Evolutionary conservation across 2,888 invertebrate genomes (phyloP).

Genomic region (Dasypogon diadema): DNA sequence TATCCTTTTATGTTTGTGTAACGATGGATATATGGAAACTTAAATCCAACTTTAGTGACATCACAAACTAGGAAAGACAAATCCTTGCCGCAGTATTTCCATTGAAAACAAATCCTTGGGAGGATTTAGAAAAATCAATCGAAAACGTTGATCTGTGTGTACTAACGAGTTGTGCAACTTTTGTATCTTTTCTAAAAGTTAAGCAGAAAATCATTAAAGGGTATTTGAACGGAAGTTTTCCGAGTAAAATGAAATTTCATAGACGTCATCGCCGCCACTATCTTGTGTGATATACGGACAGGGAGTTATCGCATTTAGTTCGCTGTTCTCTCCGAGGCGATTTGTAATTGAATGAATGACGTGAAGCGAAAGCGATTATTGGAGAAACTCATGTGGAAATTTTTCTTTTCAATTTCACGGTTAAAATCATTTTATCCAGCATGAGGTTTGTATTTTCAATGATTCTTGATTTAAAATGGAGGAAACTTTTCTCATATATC

Average conservation of each 20-base stretch:
- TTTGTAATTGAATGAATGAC: slow-evolving; percentile 27
- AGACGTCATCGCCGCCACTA: slow-evolving; percentile 17
- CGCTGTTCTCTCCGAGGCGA: neutral
- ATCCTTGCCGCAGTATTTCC: neutral
- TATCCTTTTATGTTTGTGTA: neutral
- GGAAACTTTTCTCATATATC: no score
- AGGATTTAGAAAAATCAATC: slow-evolving; percentile 29
- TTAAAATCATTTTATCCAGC: no score
- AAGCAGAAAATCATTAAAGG: neutral
- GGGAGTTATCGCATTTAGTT: slow-evolving; percentile 14
- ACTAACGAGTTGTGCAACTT: slow-evolving; percentile 23
- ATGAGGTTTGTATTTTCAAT: no score
- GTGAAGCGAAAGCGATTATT: slow-evolving; percentile 19
- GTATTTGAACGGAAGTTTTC: neutral
- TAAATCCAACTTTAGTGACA: neutral
- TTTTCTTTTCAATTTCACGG: neutral
- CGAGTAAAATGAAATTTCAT: slow-evolving; percentile 23
- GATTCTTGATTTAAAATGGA: no score
- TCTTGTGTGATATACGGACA: neutral
- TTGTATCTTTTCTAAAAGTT: neutral
- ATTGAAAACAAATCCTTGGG: slow-evolving; percentile 3
- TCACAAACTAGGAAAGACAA: neutral
- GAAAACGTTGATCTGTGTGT: slow-evolving; percentile 21
- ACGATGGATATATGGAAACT: neutral
- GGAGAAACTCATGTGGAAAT: neutral